Evolutionary conservation across 2,888 invertebrate genomes (phyloP).

Genomic region (Rhorus exstirpatorius): DNA sequence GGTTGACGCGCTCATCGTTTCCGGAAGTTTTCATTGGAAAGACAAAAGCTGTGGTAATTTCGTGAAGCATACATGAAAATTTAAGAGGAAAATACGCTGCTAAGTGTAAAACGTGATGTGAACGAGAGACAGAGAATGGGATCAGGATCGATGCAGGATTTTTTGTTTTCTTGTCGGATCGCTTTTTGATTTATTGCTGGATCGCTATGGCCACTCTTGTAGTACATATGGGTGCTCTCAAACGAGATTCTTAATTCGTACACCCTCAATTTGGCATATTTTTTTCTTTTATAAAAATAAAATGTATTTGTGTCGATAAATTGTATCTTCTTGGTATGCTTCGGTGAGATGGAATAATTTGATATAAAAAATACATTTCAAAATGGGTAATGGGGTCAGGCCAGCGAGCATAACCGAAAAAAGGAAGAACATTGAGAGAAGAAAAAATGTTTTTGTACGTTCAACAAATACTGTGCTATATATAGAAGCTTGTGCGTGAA

Average conservation of each 20-base stretch:
- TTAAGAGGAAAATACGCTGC: slow-evolving; percentile 15
- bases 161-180: too few species aligned
- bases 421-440: neutral
- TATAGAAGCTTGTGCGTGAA: neutral
- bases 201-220: too few species aligned
- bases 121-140: neutral
- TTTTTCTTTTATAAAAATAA: too few species aligned
- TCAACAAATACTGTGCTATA: neutral
- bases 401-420: neutral
- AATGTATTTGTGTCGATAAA: too few species aligned
- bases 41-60: slow-evolving; percentile 28
- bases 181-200: too few species aligned
- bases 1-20: neutral
- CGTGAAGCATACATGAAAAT: slow-evolving; percentile 1
- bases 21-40: neutral
- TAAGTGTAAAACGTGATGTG: slow-evolving; percentile 7
- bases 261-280: too few species aligned
- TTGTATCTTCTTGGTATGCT: too few species aligned
- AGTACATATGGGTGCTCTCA: too few species aligned
- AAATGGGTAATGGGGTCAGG: too few species aligned
- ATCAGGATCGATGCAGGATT: neutral
- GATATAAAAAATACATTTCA: too few species aligned
- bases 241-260: too few species aligned
- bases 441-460: neutral
- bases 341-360: too few species aligned